These are phyloP conservation scores for Furnarius figulus DNA, from an alignment of 2,113 vertebrate genomes.

Conservation along the genomic window DNA sequence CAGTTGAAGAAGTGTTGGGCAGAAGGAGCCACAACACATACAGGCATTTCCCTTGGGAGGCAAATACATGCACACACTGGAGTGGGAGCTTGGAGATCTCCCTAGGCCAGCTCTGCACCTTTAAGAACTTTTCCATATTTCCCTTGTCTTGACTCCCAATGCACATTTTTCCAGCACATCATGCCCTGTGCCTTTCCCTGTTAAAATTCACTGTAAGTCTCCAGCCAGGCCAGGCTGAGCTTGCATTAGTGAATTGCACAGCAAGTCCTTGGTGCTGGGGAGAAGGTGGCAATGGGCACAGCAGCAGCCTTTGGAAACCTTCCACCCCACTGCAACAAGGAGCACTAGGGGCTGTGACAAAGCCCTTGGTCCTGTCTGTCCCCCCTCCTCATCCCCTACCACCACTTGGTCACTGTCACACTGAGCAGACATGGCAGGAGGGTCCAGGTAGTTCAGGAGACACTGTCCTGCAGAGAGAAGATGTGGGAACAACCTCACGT, in stretches of 20 bases:
- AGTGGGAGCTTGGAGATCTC: not conserved
- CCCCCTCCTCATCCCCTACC: not conserved
- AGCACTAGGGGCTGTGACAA: not conserved
- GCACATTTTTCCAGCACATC: not conserved
- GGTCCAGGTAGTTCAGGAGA: not conserved
- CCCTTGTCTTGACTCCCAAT: accelerated
- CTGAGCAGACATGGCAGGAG: accelerated
- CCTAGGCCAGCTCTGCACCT: not conserved
- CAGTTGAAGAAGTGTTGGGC: not conserved
- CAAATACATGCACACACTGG: not conserved
- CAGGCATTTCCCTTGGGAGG: not conserved
- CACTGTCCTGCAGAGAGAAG: not conserved
- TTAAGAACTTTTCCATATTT: not conserved
- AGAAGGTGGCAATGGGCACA: not conserved
- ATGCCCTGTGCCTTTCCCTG: not conserved
- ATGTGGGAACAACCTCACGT: accelerated
- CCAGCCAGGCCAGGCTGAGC: not conserved
- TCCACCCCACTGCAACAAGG: accelerated
- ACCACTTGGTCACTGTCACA: not conserved
- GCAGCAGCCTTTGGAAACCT: not conserved
- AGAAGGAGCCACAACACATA: not conserved
- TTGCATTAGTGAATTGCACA: not conserved
- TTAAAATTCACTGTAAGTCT: not conserved
- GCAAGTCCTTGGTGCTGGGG: not conserved
- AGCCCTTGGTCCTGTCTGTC: not conserved